Base-by-base conservation (phyloP, 37 sponge, comb jelly and placozoan species). In the Ianthella basta region DNA sequence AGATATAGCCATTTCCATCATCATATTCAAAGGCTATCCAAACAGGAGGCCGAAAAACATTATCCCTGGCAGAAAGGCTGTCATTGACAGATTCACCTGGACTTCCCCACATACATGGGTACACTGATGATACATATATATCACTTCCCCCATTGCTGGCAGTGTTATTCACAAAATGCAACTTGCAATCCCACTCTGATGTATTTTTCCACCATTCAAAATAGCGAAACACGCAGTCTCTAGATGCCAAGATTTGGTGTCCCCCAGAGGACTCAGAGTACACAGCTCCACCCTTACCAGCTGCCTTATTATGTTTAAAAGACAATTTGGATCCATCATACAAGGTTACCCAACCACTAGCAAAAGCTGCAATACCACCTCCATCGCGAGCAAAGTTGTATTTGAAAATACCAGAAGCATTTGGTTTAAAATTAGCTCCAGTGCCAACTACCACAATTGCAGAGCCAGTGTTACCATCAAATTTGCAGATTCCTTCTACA, bases 91-190 rank as follows among this genome's bases (percentile, higher is more conserved):
- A 44, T 30, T 34, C 70, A 5, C 34, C 29, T 32, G 70, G 25
- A 4, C 70, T 35, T 32, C 70, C 70, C 70, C 70, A 69, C 10
- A 69, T 69, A 30, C 70, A 69, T n/a, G 33, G 70, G 34, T 69
- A 69, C 29, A 69, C 70, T 6, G 70, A 69, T 34, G 70, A 30
- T 2, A 69, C 34, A 35, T 69, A 69, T 6, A 69, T 69, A 35
- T 69, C 33, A 6, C 6, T 69, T 18, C 70, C 70, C 6, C 34
- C 70, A 0, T 18, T 4, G 6, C 27, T n/a, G 19, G 70, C 70
- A 16, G 29, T n/a, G 33, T 69, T 69, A 35, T 1, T 6, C 29
- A 27, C 70, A 69, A 69, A 69, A 35, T n/a, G 19, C 19, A 69
- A 18, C 4, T 4, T 69, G 33, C 70, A 69, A 35, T 69, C 27